Evolutionary conservation across 1,140 invertebrate species (phyloP).

Genomic region (Danaus melanippus): DNA sequence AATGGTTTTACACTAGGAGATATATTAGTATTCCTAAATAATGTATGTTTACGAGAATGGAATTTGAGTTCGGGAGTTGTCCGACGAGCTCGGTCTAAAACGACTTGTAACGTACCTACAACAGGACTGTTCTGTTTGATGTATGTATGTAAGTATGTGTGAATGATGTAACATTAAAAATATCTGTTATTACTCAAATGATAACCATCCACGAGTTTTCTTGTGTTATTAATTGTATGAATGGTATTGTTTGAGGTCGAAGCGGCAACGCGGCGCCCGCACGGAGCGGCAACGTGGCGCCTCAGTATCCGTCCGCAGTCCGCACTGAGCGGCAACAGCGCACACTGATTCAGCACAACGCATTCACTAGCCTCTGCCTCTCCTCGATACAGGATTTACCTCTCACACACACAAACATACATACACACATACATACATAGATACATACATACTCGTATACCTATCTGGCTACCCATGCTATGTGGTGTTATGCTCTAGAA

Average conservation of each 20-base stretch:
- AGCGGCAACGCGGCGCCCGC: conserved; percentile 49
- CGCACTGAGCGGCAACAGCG: conserved; percentile 50
- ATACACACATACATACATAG: no score
- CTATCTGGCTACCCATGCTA: conserved; percentile 24
- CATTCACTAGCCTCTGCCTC: conserved; percentile 20
- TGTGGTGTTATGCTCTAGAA: conserved; percentile 18
- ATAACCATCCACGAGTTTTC: no score
- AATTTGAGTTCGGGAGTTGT: no score
- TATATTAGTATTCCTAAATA: no score
- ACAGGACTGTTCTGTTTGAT: no score
- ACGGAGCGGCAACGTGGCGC: conserved; percentile 55
- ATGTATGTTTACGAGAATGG: no score
- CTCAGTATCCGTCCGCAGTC: conserved; percentile 40
- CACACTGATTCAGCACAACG: conserved; percentile 55
- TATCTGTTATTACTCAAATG: background rate
- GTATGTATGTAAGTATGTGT: no score
- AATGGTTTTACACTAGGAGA: no score
- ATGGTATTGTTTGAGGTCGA: conserved; percentile 46
- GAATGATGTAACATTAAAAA: background rate
- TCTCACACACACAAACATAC: no score
- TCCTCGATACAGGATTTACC: no score
- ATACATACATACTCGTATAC: conserved; percentile 21
- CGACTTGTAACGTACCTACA: no score
- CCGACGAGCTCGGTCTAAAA: no score
- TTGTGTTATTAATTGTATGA: conserved; percentile 38